Evolutionary conservation across 2,888 invertebrate species (phyloP).

Genomic region (Diarsia rubi): DNA sequence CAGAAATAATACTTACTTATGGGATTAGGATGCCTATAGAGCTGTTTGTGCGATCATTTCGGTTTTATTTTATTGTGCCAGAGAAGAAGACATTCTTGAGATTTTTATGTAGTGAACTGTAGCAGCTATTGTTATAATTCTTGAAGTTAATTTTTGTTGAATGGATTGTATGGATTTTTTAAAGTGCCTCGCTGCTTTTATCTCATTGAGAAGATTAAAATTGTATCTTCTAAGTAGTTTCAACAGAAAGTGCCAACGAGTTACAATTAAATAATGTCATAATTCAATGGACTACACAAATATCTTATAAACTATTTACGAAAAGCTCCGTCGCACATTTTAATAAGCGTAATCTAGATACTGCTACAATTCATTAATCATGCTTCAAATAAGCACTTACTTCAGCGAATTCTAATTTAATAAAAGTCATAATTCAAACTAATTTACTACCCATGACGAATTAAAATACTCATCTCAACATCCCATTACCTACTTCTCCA

Average conservation of each 20-base stretch:
- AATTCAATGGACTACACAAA: conserved; percentile 1
- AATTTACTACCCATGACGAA: conserved; percentile 48
- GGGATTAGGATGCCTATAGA: conserved; percentile 69
- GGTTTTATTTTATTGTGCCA: conserved; percentile 15
- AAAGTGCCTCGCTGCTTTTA: neutral
- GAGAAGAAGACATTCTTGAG: conserved; percentile 1
- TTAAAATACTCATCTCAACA: conserved; percentile 43
- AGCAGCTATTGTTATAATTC: conserved; percentile 9
- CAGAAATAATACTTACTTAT: conserved; percentile 77
- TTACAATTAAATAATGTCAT: neutral
- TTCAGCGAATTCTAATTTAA: conserved; percentile 51
- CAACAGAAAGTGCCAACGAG: neutral
- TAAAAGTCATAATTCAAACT: conserved; percentile 49
- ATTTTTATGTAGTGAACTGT: conserved; percentile 16
- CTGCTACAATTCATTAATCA: conserved; percentile 52
- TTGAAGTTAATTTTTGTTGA: conserved; percentile 17
- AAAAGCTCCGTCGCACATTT: conserved; percentile 29
- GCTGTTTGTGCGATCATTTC: conserved; percentile 67
- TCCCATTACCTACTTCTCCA: conserved; percentile 52
- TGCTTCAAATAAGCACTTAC: conserved; percentile 42
- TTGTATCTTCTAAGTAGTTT: no score
- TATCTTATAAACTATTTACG: conserved; percentile 30
- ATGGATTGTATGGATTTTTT: conserved; percentile 1
- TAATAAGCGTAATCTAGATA: conserved; percentile 47
- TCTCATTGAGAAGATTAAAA: no score